These are phyloP conservation scores for Odontomachus brunneus DNA, from an alignment of 1,140 invertebrate species.

Conservation along the genomic window DNA sequence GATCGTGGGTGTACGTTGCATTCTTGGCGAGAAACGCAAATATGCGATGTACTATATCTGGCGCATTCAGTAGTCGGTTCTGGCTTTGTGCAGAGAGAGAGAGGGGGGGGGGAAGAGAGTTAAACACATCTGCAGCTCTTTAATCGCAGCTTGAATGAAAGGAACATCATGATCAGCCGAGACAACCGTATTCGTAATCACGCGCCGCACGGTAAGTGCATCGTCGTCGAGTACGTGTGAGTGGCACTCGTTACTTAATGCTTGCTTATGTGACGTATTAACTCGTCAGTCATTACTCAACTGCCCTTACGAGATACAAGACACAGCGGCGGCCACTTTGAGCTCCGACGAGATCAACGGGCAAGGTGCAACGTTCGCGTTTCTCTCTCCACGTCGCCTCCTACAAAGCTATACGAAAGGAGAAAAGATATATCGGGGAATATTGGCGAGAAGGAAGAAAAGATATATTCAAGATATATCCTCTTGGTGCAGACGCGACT, in stretches of 20 bases:
- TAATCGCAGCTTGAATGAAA: constrained; percentile 70
- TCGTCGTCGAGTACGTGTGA: constrained; percentile 59
- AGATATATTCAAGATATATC: no score
- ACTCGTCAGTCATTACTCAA: constrained; percentile 75
- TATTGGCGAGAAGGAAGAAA: no score
- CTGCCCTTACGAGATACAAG: constrained; percentile 66
- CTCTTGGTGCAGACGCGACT: no score
- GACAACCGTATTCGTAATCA: constrained; percentile 69
- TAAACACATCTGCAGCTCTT: constrained; percentile 71
- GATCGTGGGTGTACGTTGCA: not conserved
- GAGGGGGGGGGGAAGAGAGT: constrained; percentile 12
- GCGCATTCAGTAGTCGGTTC: not conserved
- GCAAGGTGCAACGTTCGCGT: not conserved
- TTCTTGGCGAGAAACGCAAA: not conserved
- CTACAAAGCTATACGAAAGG: no score
- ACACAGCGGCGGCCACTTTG: constrained; percentile 38
- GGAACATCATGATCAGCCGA: constrained; percentile 70
- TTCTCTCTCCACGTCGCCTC: not conserved
- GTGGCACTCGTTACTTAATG: constrained; percentile 75
- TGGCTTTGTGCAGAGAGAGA: not conserved
- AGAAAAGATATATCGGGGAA: no score
- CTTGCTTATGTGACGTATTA: constrained; percentile 73
- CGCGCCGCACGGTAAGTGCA: constrained; percentile 42
- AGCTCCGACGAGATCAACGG: constrained; percentile 32
- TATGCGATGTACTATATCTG: not conserved